Conservation (phyloP, 2,113 vertebrate genomes). For the Coryphaenoides rupestris region DNA sequence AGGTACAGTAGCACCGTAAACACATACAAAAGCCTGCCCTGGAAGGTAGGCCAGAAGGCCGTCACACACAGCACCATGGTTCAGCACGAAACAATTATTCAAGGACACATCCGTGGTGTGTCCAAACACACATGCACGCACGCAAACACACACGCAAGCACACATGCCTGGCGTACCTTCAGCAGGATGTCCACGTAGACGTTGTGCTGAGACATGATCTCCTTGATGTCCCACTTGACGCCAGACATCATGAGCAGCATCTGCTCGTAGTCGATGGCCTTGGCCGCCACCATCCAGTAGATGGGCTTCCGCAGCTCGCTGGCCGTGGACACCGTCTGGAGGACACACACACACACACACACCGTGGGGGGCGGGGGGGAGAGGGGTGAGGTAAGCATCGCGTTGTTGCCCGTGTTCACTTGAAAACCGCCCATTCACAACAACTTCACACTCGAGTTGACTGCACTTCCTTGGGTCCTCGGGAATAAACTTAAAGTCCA, state of each 20-base stretch:
- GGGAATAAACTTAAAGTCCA: no score
- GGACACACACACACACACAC: no score
- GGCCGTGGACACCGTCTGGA: slow-evolving; percentile 94
- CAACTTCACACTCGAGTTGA: no score
- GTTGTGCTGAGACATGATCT: slow-evolving; percentile 99
- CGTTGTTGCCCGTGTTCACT: no score
- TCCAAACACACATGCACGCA: no score
- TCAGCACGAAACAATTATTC: no score
- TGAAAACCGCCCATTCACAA: no score
- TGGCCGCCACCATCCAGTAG: slow-evolving; percentile 98
- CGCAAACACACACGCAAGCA: neutral
- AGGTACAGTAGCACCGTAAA: neutral
- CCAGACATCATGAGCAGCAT: slow-evolving; percentile 92
- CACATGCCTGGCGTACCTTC: slow-evolving; percentile 76
- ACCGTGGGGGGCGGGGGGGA: neutral
- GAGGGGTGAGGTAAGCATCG: neutral
- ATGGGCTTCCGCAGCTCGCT: slow-evolving; percentile 96
- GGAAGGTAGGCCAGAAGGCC: no score
- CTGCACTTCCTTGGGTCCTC: no score
- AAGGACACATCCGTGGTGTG: no score
- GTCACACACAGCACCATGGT: no score
- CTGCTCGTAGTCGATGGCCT: slow-evolving; percentile 98
- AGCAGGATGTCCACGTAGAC: slow-evolving; percentile 94
- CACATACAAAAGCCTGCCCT: no score
- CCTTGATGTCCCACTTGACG: slow-evolving; percentile 97